A percentile compares a stretch with the other conserved stretches of the same genome.
phyloP scores from a whole-genome alignment of 2,888 invertebrate genomes.

The Atrina japonica region DNA sequence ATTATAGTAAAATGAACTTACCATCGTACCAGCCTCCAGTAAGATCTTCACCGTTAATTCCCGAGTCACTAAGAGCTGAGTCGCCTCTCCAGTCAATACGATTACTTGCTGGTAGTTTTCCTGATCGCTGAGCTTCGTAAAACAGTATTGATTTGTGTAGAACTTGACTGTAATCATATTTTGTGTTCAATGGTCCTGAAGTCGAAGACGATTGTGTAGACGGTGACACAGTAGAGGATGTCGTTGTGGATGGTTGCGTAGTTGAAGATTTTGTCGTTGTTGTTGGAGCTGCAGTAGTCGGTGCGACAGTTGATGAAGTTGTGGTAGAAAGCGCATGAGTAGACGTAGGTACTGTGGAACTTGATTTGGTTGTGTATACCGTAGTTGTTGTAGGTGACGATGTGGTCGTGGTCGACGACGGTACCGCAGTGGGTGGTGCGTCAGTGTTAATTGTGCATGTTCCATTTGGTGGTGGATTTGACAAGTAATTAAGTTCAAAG shows the following conservation, averaged over 20 bases:
- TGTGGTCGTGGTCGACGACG: too few relatives aligned
- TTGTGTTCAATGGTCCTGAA: slow-evolving; percentile 6
- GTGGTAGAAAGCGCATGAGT: neutral
- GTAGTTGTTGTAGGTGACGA: neutral
- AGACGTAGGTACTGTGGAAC: neutral
- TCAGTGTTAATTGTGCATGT: slow-evolving; percentile 7
- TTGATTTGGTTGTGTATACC: neutral
- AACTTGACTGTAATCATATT: slow-evolving; percentile 60
- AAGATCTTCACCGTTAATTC: slow-evolving; percentile 65
- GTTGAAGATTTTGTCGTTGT: slow-evolving; percentile 4
- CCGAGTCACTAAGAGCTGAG: slow-evolving; percentile 65
- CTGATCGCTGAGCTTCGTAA: slow-evolving; percentile 74
- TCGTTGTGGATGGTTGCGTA: neutral
- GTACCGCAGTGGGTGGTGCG: neutral
- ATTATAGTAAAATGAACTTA: slow-evolving; percentile 52
- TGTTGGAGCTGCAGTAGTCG: slow-evolving; percentile 3
- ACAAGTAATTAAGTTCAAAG: neutral
- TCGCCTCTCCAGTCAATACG: slow-evolving; percentile 68
- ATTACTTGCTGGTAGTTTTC: slow-evolving; percentile 66
- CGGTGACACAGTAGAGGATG: neutral
- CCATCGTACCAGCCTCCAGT: slow-evolving; percentile 76
- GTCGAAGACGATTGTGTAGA: neutral
- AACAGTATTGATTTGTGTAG: slow-evolving; percentile 69
- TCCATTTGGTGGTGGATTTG: slow-evolving; percentile 1
- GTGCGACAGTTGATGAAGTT: neutral